phyloP scores from a whole-genome alignment of 2,797 vertebrate genomes.

The Danio choprae region DNA sequence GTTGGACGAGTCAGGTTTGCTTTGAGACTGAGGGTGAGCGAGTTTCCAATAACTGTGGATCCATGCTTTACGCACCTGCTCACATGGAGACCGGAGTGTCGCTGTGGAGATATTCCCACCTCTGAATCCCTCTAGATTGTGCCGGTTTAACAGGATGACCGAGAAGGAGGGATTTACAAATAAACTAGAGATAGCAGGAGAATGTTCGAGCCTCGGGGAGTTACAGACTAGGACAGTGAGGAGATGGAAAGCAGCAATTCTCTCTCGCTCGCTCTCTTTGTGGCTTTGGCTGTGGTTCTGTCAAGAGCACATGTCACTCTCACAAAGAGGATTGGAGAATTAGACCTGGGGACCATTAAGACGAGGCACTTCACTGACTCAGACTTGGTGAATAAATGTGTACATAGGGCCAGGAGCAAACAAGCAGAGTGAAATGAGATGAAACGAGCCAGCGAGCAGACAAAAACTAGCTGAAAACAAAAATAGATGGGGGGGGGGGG shows the following conservation, averaged over 20 bases:
- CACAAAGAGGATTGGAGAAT: constrained; percentile 83
- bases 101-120: constrained; percentile 72
- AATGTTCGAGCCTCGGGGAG: constrained; percentile 33
- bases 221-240: constrained; percentile 40
- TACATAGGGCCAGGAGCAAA: not conserved
- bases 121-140: constrained; percentile 48
- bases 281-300: constrained; percentile 62
- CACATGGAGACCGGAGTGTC: constrained; percentile 74
- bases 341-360: constrained; percentile 64
- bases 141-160: constrained; percentile 20
- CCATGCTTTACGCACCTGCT: constrained; percentile 74
- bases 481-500: too few relatives aligned
- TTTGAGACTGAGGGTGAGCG: constrained; percentile 34
- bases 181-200: constrained; percentile 35
- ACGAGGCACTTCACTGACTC: constrained; percentile 47
- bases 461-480: too few relatives aligned
- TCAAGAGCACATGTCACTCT: constrained; percentile 67
- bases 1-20: constrained; percentile 32
- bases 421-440: not conserved
- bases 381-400: constrained; percentile 10
- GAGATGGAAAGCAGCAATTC: constrained; percentile 53
- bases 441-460: not conserved
- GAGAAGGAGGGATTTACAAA: constrained; percentile 30
- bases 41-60: constrained; percentile 56
- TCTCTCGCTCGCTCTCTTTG: constrained; percentile 46